Base-by-base conservation (phyloP, 1,140 invertebrate genomes). In the Antheraea pernyi region DNA sequence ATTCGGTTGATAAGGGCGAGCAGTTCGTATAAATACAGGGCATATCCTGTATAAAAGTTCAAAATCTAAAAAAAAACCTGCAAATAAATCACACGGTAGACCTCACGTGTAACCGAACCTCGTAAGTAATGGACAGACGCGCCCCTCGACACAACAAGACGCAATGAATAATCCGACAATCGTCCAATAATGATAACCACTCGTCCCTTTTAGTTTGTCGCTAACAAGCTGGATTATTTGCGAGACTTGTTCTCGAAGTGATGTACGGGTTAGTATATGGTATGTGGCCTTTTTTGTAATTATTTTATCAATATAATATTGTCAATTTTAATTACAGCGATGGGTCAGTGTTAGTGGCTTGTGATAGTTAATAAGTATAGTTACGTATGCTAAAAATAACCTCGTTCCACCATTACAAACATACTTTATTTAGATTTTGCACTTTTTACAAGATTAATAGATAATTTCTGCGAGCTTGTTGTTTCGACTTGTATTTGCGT, bases 61-160 rank as follows among this genome's bases (percentile, higher is more conserved):
- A 30, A 30, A 30, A 30, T 1, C 1, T 30, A 30, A 30, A 30
- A 30, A 30, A 83, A 79, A 73, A 8, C 39, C 39, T 7, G 39
- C 81, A 78, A 77, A 79, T 79, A 84, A 80, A 82, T 81, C 82
- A 79, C 80, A 76, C 60, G 70, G 73, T 68, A 69, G 70, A 72
- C 61, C 70, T 71, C 70, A 53, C 59, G 2, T 60, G 22, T 18
- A 63, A 63, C 61, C 22, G n/a, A 37, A 37, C 7, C 30, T 30
- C 11, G 7, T 63, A 37, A 37, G 22, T 8, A 37, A 63, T 63
- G 61, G 61, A 16, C 61, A 36, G 46, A 53, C 30, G 8, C 16
- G 61, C 30, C 61, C 19, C 61, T 63, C 19, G 30, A 53, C 46
- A 53, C 16, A 16, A 53, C 46, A 53, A 53, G 46, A 16, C 61